These are phyloP conservation scores for Silurus glanis DNA, from an alignment of 2,113 vertebrate species.

Conservation along the genomic window DNA sequence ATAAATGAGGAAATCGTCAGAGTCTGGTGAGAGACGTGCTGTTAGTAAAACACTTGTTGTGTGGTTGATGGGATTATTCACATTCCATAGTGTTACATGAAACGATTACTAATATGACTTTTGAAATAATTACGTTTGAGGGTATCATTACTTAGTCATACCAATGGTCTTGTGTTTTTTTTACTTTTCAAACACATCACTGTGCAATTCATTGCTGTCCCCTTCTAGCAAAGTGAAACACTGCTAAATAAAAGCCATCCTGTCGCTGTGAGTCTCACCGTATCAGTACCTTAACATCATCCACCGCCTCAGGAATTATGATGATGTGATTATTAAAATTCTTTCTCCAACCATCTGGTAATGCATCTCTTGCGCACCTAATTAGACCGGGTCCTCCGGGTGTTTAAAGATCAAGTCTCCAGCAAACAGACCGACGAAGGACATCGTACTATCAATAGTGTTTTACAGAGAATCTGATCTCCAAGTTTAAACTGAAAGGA, in stretches of 20 bases:
- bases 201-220: not conserved
- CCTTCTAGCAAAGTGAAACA: not conserved
- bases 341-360: not conserved
- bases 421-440: not conserved
- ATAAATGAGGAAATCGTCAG: not conserved
- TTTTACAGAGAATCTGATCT: not conserved
- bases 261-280: not conserved
- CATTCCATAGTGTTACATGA: not conserved
- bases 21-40: not conserved
- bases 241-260: not conserved
- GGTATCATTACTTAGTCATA: not conserved
- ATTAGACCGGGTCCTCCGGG: not conserved
- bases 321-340: not conserved
- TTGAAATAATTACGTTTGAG: not conserved
- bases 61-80: not conserved
- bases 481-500: not conserved
- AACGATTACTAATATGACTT: not conserved
- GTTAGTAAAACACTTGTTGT: not conserved
- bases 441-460: not conserved
- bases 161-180: not conserved
- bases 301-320: not conserved
- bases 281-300: not conserved
- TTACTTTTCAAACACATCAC: not conserved
- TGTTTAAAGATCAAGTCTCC: not conserved
- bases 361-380: conserved; percentile 6